Evolutionary conservation across 2,888 invertebrate genomes (phyloP), one percentile per base, ranked within the genome.

Genomic region (Lasioglossum villosulum): DNA sequence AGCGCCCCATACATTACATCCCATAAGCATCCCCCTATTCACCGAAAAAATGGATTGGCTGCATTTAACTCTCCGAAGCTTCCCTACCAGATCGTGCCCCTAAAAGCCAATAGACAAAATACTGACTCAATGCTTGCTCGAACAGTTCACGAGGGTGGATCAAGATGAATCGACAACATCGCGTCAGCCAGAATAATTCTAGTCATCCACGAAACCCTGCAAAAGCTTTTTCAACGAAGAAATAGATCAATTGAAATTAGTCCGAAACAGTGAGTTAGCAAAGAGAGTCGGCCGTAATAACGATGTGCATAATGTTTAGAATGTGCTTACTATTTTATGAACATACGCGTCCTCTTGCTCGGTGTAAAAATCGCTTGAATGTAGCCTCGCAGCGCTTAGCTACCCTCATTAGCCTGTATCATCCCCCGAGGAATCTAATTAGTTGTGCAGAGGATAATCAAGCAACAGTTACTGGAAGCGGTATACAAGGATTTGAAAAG

Each of bases 41-140:
- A 10, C 34, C 66, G 66, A 68, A 68, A 68, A 68, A 68, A 68
- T 68, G 66, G 66, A 34, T 68, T 68, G 66, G 34, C 66, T 23
- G 34, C 37, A 68, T 68, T 30, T 37, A 68, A 37, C 66, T 68
- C 37, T 37, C 66, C 34, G 34, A 8, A 23, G 34, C 34, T 34
- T 68, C 12, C 10, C 66, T 12, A 19, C 37, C 23, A 68, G 66
- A 23, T 37, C 19, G 23, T 10, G 0, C 66, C 66, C 66, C 66
- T 23, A 37, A 37, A 68, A 37, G 34, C 37, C 37, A 68, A 68
- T 68, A 68, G 19, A 68, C 66, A 23, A 68, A 68, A 68, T 37
- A 68, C 66, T 68, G 66, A 68, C 34, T 68, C 34, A 37, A 68
- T 68, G 37, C 23, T 37, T 68, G 23, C 66, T 34, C 34, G 23